Base-by-base conservation (phyloP, 1,140 invertebrate species). In the Gryon sp. region DNA sequence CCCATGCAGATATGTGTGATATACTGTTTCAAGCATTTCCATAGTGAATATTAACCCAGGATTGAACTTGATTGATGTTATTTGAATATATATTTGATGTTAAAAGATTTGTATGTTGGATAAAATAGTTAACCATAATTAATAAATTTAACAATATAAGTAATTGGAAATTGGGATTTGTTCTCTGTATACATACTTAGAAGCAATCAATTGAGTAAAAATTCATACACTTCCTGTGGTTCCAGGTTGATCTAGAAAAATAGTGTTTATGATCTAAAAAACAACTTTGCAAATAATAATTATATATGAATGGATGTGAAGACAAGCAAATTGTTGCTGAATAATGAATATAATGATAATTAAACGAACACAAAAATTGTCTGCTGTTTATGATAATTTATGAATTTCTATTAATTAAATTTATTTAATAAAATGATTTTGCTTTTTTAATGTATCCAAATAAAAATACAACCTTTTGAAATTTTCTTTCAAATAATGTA, bases 121-220 rank as follows among this genome's bases (percentile, higher is more conserved):
- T 5, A 38, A 36, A 50, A 38, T 38, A 48, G 48, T 34, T 43
- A 65, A 53, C 36, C 11, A 24, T 22, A 41, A 52, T 69, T 52
- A 69, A 52, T 57, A 40, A 20, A 22, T 52, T 34, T 60, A 26
- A 59, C 65, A 52, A 48, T 8, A 45, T 11, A 34, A 66, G 36
- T 69, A 5, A 48, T 57, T 50, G 11, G 19, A 45, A 50, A 15
- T 20, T 52, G 9, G 19, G n/a, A 22, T 38, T 22, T 41, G 4
- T 60, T 69, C n/a, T n/a, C 16, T 41, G 45, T 52, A 69, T 69
- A 69, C 65, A 69, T 69, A 69, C 65, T 69, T 69, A 69, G 65
- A 70, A 70, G 55, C 66, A 70, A 70, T 70, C 66, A 70, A 70
- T 52, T 70, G 66, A 28, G 66, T 59, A 60, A 60, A 48, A 45